These are phyloP conservation scores for Glossophaga mutica DNA, from an alignment of 2,797 vertebrate genomes.

Conservation along the genomic window DNA sequence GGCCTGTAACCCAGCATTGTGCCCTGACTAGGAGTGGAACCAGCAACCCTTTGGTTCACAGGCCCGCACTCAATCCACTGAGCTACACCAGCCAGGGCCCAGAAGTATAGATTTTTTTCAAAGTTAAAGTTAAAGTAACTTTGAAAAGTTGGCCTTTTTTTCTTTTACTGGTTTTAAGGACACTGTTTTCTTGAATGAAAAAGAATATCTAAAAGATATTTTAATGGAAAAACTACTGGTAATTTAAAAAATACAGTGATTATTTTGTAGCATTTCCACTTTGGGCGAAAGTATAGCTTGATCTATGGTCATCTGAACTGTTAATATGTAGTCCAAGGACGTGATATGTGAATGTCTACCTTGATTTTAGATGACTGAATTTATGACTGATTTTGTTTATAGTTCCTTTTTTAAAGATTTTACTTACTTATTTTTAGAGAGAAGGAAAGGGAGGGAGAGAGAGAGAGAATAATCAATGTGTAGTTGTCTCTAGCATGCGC, in stretches of 20 bases:
- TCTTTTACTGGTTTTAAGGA: constrained; percentile 18
- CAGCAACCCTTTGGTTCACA: no score
- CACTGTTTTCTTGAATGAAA: neutral
- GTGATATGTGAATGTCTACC: neutral
- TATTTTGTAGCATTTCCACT: constrained; percentile 12
- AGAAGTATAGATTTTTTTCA: constrained; percentile 19
- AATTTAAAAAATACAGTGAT: neutral
- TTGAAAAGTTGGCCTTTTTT: neutral
- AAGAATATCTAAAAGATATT: constrained; percentile 25
- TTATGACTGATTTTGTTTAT: constrained; percentile 39
- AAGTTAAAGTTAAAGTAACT: constrained; percentile 17
- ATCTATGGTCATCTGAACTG: neutral
- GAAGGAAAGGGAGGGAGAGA: no score
- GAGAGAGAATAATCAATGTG: no score
- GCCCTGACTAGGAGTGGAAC: no score
- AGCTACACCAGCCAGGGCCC: no score
- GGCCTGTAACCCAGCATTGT: no score
- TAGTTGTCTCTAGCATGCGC: no score
- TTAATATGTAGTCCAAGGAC: constrained; percentile 20
- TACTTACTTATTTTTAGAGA: no score
- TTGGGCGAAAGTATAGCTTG: neutral
- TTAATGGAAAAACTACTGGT: constrained; percentile 36
- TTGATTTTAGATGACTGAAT: constrained; percentile 27
- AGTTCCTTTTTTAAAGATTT: neutral
- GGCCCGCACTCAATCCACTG: no score